Evolutionary conservation across 2,797 vertebrate genomes (phyloP), one percentile per base, ranked within the genome.

Genomic region (Enteromius argenteus): DNA sequence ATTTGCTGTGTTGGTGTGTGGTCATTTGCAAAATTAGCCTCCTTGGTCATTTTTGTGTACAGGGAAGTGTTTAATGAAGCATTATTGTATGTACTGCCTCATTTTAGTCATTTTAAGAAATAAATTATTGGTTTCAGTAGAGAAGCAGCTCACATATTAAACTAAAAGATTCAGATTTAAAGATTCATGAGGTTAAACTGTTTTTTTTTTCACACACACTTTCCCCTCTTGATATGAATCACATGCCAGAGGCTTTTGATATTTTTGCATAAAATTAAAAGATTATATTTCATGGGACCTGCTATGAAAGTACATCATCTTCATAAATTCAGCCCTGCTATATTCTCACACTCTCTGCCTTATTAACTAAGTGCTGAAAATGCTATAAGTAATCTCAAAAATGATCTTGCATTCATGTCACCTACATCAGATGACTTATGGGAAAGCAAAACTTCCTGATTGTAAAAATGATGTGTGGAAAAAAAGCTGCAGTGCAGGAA

Each of bases 361-460:
- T 13, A 51, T 51, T 32, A 13, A 8, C 15, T 73, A 46, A 9
- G 19, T 53, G 46, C 10, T 35, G 2, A 74, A 42, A 74, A 53
- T 32, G 15, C 15, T 74, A 19, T 21, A 56, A 14, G 11, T 56
- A 56, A 3, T n/a, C 17, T 37, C 4, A 35, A 21, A 67, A 67
- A 39, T 37, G 8, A n/a, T 67, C 49, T 14, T n/a, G 11, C 19
- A 8, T 53, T n/a, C 10, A 21, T 74, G 17, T 6, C 19, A 53
- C 0, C 46, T 21, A 53, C 4, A 73, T 37, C 49, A 56, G 30
- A 4, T 35, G 72, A 75, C 1, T 56, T 75, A 56, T 6, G 5
- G 5, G 49, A 37, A 74, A 56, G 49, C 72, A 56, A 14, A 56
- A 56, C 72, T 56, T 75, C 49, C 72, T 75, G 21, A 56, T 56